Percentiles rank a stretch among this genome's conserved stretches.
Conservation (phyloP, 2,888 invertebrate species). For the Aphrophora alni region DNA sequence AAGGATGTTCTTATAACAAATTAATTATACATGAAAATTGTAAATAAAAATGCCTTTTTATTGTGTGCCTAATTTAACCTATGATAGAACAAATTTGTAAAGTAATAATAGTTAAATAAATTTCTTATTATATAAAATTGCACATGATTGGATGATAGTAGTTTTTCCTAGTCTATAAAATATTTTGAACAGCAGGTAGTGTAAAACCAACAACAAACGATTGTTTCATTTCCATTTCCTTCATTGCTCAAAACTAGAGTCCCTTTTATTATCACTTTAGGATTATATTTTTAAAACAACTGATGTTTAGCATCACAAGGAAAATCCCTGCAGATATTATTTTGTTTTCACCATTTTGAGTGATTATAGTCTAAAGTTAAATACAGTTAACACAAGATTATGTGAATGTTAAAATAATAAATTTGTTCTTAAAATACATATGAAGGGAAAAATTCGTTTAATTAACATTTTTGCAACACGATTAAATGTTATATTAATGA, state of each 20-base stretch:
- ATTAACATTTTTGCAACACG: no score
- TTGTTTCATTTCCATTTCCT: constrained; percentile 25
- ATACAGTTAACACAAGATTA: no score
- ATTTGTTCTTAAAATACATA: no score
- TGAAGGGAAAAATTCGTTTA: no score
- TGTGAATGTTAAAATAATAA: no score
- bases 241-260: neutral
- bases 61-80: neutral
- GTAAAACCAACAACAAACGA: constrained; percentile 36
- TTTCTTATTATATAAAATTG: neutral
- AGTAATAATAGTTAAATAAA: neutral
- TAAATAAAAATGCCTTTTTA: no score
- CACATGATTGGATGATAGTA: neutral
- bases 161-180: neutral
- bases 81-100: neutral
- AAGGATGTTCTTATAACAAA: no score
- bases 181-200: constrained; percentile 32
- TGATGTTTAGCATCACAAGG: neutral
- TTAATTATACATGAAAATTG: no score
- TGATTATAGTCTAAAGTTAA: neutral
- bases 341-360: neutral
- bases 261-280: neutral
- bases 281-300: neutral
- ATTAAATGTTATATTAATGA: no score
- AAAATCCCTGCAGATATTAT: neutral